These are phyloP conservation scores for Cydia pomonella DNA, from an alignment of 1,140 invertebrate species.

Conservation along the genomic window DNA sequence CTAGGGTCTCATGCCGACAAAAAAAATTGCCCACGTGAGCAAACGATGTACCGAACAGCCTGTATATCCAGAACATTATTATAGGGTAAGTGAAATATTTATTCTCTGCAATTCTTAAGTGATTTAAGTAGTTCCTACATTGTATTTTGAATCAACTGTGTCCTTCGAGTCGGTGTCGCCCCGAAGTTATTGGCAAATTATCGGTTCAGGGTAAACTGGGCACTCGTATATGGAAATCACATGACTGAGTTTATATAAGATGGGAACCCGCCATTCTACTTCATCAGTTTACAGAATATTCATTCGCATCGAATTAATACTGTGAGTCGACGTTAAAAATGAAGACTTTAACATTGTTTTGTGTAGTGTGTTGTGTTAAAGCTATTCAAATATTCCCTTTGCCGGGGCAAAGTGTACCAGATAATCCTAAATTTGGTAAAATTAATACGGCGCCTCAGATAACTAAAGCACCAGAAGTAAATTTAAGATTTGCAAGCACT, in stretches of 20 bases:
- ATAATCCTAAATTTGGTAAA: slow-evolving; percentile 3
- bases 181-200: slow-evolving; percentile 25
- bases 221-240: slow-evolving; percentile 13
- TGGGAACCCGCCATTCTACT: slow-evolving; percentile 19
- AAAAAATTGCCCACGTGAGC: too few relatives aligned
- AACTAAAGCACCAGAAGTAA: background rate
- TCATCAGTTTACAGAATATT: slow-evolving; percentile 30
- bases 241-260: slow-evolving; percentile 17
- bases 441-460: background rate
- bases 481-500: background rate
- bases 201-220: slow-evolving; percentile 23
- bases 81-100: background rate
- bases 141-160: background rate
- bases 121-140: background rate
- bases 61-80: too few relatives aligned
- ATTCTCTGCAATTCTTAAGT: background rate
- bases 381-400: slow-evolving; percentile 43
- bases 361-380: slow-evolving; percentile 10
- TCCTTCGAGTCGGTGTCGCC: background rate
- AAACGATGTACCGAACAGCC: too few relatives aligned
- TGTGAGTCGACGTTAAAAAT: slow-evolving; percentile 35
- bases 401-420: slow-evolving; percentile 22
- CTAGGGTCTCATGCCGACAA: too few relatives aligned
- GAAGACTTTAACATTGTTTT: slow-evolving; percentile 33
- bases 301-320: slow-evolving; percentile 12